Percentiles rank a stretch among this genome's conserved stretches.
phyloP scores from a whole-genome alignment of 64 coral and sea anemone genomes.

The Montipora efflorescens region DNA sequence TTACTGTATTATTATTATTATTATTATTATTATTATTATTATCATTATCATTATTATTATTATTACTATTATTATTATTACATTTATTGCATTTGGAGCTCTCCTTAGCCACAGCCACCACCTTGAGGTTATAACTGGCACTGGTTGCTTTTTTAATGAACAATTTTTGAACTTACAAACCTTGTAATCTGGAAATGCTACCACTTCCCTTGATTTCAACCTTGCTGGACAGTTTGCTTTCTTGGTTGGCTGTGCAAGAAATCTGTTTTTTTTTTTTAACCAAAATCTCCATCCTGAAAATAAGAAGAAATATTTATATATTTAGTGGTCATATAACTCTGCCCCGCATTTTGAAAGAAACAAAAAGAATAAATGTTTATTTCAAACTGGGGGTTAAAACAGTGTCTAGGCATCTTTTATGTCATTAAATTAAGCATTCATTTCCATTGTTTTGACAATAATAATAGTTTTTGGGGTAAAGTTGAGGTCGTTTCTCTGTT shows the following conservation, averaged over 20 bases:
- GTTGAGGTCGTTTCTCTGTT: neutral
- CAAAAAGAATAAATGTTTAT: neutral
- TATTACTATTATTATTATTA: neutral
- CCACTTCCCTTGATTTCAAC: constrained; percentile 25
- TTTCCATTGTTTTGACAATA: neutral
- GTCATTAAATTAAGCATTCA: neutral
- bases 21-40: neutral
- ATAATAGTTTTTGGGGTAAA: neutral
- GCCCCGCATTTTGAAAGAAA: constrained; percentile 2
- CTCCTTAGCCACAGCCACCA: constrained; percentile 6
- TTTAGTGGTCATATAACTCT: constrained; percentile 11
- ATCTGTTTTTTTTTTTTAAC: constrained; percentile 29
- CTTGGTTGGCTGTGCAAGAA: constrained; percentile 42
- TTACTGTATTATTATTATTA: neutral
- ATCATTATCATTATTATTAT: neutral
- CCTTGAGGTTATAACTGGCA: neutral
- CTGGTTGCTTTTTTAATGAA: neutral
- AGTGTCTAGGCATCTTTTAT: neutral
- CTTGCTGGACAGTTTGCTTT: constrained; percentile 60
- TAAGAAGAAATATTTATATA: constrained; percentile 15
- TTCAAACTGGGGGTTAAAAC: neutral
- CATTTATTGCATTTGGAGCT: neutral
- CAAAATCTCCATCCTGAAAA: constrained; percentile 55
- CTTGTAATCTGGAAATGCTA: constrained; percentile 55
- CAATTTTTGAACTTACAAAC: neutral